Base-by-base conservation (phyloP, 2,888 invertebrate genomes). In the Volucella inanis region DNA sequence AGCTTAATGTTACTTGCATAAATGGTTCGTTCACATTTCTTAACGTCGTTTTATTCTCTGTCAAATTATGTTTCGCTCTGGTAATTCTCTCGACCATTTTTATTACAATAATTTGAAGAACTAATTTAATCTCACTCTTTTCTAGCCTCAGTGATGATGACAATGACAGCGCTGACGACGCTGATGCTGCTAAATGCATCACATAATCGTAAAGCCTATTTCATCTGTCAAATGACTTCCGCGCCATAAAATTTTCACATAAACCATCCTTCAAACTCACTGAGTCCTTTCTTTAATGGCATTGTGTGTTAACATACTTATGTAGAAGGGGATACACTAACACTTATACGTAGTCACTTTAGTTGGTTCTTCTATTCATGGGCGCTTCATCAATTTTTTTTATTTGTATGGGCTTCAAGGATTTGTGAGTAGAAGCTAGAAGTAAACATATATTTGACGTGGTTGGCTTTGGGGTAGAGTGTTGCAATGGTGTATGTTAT, bases 151-250 rank as follows among this genome's bases (percentile, higher is more conserved):
- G 38, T 14, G 8, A 14, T 49, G 8, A 8, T n/a, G 49, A 14
- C n/a, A 14, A 49, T 14, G 49, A 49, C 15, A 8, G 1, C 4
- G 12, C 14, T 11, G 14, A 49, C 3, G 8, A 14, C 12, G 49
- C 14, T 14, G 49, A 38, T 38, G 39, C 64, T 4, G 38, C 55
- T 76, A 52, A 52, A 61, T 61, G 67, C 38, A 54, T 18, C 39
- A 31, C 43, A 78, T 71, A 64, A 64, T 64, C 70, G 64, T 78
- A 64, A 71, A 78, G 70, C 64, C 64, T 71, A 52, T 71, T 71
- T 55, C 68, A 61, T 49, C 70, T 55, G 77, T 70, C 55, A 52
- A 78, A 70, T 70, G 55, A 64, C 55, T 71, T 70, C 78, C 50
- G 55, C 43, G 18, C 49, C 70, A 70, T 78, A 78, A 78, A 78